Base-by-base conservation (phyloP, 2,113 vertebrate genomes). In the Axis porcinus region DNA sequence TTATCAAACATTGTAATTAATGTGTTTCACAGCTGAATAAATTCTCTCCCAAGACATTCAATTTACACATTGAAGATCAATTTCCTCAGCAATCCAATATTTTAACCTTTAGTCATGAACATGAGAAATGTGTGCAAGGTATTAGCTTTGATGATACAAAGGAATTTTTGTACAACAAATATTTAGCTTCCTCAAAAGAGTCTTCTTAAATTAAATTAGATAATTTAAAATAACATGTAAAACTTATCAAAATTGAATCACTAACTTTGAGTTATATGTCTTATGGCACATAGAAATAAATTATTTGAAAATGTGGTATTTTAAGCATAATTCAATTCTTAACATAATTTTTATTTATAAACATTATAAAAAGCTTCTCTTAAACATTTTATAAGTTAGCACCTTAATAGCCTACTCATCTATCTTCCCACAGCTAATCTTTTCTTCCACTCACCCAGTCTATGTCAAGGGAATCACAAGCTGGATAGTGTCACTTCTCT, bases 31-130 rank as follows among this genome's bases (percentile, higher is more conserved):
- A 74, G 27, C 81, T 23, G 23, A 98, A 33, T 28, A 62, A 86
- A 76, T 33, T 74, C 5, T 95, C 45, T 94, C 40, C 47, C 70
- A 60, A 92, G 91, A 28, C 8, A 27, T 64, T 92, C 82, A 36
- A 7, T 94, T 96, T 82, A 43, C 11, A 74, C n/a, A 9, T 1
- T 21, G 12, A 50, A 70, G 45, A 83, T 97, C 8, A 94, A 97
- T 86, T 96, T 92, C 78, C 90, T 87, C 92, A 92, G 28, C 43
- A 88, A 87, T 64, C 36, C 11, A 96, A 36, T 94, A 93, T 78
- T 94, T 60, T n/a, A 89, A 33, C 7, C 57, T 60, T 81, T 64
- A 92, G 50, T 87, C 33, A 47, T 33, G 30, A 97, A 33, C 13
- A 27, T 33, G 6, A 58, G n/a, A 89, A 89, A 76, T 13, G 1